These are phyloP conservation scores for Zosterops japonicus DNA, from an alignment of 2,113 vertebrate genomes.

Conservation along the genomic window DNA sequence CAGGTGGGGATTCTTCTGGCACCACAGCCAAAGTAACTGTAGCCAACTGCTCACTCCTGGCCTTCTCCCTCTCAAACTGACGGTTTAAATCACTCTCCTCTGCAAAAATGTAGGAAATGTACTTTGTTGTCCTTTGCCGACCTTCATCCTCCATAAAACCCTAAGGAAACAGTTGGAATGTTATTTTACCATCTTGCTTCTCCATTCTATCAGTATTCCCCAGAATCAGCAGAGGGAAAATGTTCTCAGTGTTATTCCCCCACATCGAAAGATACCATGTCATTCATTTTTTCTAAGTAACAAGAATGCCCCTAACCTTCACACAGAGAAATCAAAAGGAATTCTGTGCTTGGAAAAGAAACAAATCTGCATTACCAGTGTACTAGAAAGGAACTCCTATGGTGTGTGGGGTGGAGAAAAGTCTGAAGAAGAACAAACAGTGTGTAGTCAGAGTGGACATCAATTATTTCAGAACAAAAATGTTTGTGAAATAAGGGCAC, in stretches of 20 bases:
- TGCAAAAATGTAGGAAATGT: constrained; percentile 85
- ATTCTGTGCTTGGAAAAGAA: neutral
- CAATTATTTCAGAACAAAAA: neutral
- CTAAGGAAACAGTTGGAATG: constrained; percentile 55
- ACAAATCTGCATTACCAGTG: neutral
- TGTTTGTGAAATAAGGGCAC: neutral
- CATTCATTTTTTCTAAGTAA: neutral
- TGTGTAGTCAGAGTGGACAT: neutral
- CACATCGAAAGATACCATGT: neutral
- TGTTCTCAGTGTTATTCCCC: neutral
- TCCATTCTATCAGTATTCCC: neutral
- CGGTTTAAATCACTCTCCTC: constrained; percentile 85
- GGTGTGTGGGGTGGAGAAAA: neutral
- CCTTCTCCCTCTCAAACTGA: constrained; percentile 87
- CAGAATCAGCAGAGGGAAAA: neutral
- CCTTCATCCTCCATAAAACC: constrained; percentile 97
- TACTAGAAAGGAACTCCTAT: neutral
- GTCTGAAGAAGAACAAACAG: neutral
- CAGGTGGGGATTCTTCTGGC: constrained; percentile 55
- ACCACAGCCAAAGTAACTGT: constrained; percentile 68
- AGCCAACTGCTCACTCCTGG: constrained; percentile 83
- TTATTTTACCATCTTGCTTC: neutral
- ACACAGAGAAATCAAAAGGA: neutral
- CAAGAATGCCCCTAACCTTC: neutral
- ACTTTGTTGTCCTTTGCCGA: constrained; percentile 94